Conservation (phyloP, 2,797 vertebrate genomes). For the Microchirus variegatus region DNA sequence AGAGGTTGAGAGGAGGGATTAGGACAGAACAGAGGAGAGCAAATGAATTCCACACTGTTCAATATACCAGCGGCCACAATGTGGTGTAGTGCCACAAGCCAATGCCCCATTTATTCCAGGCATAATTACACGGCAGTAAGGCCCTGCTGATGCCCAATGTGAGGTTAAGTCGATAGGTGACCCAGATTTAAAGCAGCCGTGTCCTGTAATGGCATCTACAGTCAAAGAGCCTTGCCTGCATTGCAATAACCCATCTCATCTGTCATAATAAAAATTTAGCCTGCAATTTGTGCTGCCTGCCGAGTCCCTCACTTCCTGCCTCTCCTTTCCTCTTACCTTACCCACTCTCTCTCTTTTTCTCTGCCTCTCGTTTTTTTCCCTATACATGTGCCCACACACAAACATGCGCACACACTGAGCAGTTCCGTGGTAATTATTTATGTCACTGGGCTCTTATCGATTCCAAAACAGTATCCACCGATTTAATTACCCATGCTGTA, state of each 20-base stretch:
- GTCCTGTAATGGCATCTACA: slow-evolving; percentile 71
- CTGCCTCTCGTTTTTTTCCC: slow-evolving; percentile 14
- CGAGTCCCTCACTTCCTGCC: slow-evolving; percentile 27
- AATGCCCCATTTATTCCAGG: slow-evolving; percentile 75
- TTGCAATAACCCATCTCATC: slow-evolving; percentile 75
- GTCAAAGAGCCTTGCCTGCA: slow-evolving; percentile 66
- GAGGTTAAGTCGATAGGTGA: slow-evolving; percentile 78
- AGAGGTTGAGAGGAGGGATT: slow-evolving; percentile 70
- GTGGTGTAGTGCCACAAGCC: slow-evolving; percentile 63
- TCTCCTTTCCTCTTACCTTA: slow-evolving; percentile 35
- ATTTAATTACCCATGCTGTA: slow-evolving; percentile 69
- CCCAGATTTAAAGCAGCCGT: slow-evolving; percentile 73
- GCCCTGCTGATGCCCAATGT: slow-evolving; percentile 62
- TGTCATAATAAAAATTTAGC: slow-evolving; percentile 72
- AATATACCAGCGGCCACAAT: slow-evolving; percentile 60
- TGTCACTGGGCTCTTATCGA: slow-evolving; percentile 60
- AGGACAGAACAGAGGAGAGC: slow-evolving; percentile 65
- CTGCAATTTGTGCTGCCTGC: slow-evolving; percentile 64
- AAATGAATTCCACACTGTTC: slow-evolving; percentile 71
- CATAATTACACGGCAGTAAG: slow-evolving; percentile 72
- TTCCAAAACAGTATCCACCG: slow-evolving; percentile 61
- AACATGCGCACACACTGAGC: background rate
- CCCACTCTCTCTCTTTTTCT: slow-evolving; percentile 20
- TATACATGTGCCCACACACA: slow-evolving; percentile 5
- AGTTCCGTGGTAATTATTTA: slow-evolving; percentile 43